Conservation (phyloP, 2,797 vertebrate genomes). For the Erethizon dorsatum region DNA sequence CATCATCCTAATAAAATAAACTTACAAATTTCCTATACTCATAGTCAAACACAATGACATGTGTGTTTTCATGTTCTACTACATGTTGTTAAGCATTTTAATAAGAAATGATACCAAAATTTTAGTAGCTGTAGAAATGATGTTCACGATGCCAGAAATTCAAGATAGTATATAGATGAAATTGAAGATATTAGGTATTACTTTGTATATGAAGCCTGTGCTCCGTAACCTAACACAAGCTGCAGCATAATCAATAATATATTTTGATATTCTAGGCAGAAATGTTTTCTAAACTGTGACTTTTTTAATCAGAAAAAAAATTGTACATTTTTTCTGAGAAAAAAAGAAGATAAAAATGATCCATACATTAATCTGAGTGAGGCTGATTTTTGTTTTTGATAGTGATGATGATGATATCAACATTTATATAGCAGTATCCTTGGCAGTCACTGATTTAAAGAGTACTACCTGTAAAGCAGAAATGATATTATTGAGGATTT, state of each 20-base stretch:
- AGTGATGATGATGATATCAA: background rate
- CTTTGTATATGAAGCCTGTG: background rate
- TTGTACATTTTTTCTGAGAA: background rate
- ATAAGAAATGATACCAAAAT: background rate
- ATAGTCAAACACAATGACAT: background rate
- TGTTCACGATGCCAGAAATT: background rate
- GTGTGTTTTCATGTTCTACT: background rate
- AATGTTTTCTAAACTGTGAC: background rate
- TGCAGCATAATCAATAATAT: background rate
- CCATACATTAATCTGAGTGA: background rate
- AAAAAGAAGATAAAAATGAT: background rate
- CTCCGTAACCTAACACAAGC: background rate
- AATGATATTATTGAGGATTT: background rate
- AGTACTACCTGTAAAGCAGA: background rate
- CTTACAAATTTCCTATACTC: background rate
- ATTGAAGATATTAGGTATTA: background rate
- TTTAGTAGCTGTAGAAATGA: background rate
- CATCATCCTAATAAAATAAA: background rate
- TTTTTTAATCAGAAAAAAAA: background rate
- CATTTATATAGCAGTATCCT: background rate
- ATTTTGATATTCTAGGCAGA: background rate
- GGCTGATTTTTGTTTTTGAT: background rate
- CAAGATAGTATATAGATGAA: background rate
- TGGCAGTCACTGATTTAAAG: background rate
- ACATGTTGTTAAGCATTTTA: background rate